phyloP scores from a whole-genome alignment of 1,140 invertebrate species.

The Drosophila sp. region DNA sequence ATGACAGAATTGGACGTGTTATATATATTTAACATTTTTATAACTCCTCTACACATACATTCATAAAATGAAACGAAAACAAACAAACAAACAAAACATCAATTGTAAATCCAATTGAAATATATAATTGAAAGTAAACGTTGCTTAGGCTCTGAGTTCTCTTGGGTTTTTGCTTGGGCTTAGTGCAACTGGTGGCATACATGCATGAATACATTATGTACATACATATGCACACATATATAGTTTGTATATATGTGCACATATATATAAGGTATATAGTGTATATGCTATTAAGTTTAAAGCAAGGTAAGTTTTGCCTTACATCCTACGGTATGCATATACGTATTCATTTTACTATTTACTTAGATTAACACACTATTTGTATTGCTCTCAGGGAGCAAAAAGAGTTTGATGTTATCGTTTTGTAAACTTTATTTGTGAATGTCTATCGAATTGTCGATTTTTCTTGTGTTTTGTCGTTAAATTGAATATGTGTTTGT shows the following conservation, averaged over 20 bases:
- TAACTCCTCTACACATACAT: conserved; percentile 39
- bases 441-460: conserved; percentile 21
- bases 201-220: conserved; percentile 16
- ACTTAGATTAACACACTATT: conserved; percentile 12
- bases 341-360: conserved; percentile 5
- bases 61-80: background rate
- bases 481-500: conserved; percentile 1
- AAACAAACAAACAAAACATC: conserved; percentile 14
- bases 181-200: conserved; percentile 29
- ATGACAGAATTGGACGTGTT: conserved; percentile 30
- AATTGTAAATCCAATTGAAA: conserved; percentile 47
- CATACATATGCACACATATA: conserved; percentile 12
- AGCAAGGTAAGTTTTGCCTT: conserved; percentile 48
- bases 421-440: conserved; percentile 13
- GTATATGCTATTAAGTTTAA: conserved; percentile 52
- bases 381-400: conserved; percentile 10
- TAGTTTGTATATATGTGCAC: conserved; percentile 11
- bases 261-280: conserved; percentile 28
- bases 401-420: conserved; percentile 2
- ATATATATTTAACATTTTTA: conserved; percentile 45
- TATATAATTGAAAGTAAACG: conserved; percentile 34
- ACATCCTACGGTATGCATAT: conserved; percentile 18
- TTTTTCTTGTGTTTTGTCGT: background rate
- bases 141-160: conserved; percentile 24
- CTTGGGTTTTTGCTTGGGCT: conserved; percentile 23